Percentiles rank a stretch among this genome's conserved stretches.
Evolutionary conservation across 30 jellyfish, hydroid and myxozoan species (phyloP).

Genomic region (Chrysaora quinquecirrha): DNA sequence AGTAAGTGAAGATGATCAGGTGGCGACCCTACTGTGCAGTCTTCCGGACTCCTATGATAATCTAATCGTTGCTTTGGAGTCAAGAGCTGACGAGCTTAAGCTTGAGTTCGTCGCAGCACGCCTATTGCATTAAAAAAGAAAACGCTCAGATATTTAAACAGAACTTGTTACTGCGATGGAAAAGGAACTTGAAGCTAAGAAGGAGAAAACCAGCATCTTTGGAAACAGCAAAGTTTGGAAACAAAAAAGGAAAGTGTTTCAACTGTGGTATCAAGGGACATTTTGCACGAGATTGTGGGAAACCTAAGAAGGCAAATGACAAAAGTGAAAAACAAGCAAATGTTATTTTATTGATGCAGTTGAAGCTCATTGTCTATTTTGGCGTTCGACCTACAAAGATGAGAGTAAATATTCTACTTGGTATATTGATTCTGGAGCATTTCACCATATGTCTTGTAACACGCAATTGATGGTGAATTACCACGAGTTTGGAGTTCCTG

Average conservation of each 20-base stretch:
- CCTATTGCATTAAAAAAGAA: neutral
- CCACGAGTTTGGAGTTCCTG: neutral
- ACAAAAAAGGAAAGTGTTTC: conserved; percentile 15
- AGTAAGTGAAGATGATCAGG: conserved; percentile 25
- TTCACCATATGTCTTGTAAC: neutral
- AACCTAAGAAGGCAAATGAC: conserved; percentile 4
- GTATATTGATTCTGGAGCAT: neutral
- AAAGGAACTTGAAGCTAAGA: neutral
- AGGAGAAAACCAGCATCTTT: neutral
- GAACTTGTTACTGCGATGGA: neutral
- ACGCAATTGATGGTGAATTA: neutral
- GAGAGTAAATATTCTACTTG: neutral
- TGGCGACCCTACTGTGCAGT: conserved; percentile 37
- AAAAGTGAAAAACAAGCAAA: neutral
- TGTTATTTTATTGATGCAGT: neutral
- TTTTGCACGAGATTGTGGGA: conserved; percentile 18
- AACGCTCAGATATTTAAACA: neutral
- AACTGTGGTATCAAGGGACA: conserved; percentile 31
- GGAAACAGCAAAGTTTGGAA: neutral
- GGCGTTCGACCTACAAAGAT: neutral
- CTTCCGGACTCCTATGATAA: conserved; percentile 36
- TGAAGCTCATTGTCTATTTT: neutral
- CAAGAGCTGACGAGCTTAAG: conserved; percentile 16
- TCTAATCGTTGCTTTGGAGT: conserved; percentile 45
- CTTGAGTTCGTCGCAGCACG: neutral